Evolutionary conservation across 2,888 invertebrate genomes (phyloP), one percentile per base, ranked within the genome.

Genomic region (Lottia gigantea): DNA sequence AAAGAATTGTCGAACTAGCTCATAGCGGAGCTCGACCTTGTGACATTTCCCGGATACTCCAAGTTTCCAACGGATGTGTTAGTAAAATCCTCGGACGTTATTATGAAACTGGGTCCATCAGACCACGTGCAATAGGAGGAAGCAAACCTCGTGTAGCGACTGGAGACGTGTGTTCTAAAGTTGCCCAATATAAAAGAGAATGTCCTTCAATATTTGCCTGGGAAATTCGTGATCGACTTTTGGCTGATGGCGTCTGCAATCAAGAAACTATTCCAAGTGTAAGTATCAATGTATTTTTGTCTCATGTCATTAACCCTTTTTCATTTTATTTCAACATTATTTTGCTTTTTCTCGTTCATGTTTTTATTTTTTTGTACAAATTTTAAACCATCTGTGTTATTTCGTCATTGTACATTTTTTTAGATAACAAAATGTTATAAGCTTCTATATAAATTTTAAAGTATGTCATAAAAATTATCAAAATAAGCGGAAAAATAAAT

Each of bases 21-120:
- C 91, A 97, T 83, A 92, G 96, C 90, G 97, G 97, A 0, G 97
- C 97, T 0, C 90, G 97, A 63, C 97, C 98, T 19, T 98, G 97
- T 89, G 98, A 98, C 90, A 98, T 98, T 88, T 97, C 97, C 67
- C 90, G 98, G 12, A 97, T 97, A 86, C 92, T 98, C 72, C 92
- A 97, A 68, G 97, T 98, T 66, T 97, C 97, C 0, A 97, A 98
- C 87, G 98, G 97, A 72, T 98, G 97, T 90, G 97, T 98, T 68
- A 96, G 96, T 78, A 98, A 98, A 91, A 98, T 98, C 78, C 91
- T 98, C 72, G 97, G 97, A n/a, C 91, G 97, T 79, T 98, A 96
- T 90, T 97, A 97, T 90, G 97, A 97, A 91, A 98, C 97, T 0
- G 97, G 97, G 2, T 96, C 96, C 73, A 97, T 97, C 75, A 91